Evolutionary conservation across 1,140 invertebrate species (phyloP).

Genomic region (Papilio polyxenes): DNA sequence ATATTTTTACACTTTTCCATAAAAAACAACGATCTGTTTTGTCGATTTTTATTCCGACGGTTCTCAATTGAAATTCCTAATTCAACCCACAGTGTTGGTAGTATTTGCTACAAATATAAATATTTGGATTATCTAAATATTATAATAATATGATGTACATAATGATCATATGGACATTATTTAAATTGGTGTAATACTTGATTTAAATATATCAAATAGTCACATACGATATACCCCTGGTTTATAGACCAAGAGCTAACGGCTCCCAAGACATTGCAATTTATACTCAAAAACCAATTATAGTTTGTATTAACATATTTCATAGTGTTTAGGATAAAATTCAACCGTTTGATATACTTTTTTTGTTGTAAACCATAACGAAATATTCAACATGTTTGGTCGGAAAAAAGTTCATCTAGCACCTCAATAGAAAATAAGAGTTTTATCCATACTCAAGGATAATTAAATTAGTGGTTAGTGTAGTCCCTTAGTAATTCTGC

Average conservation of each 20-base stretch:
- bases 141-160: not conserved
- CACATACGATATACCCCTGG: not conserved
- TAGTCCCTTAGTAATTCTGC: no score
- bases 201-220: slow-evolving; percentile 1
- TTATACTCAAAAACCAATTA: not conserved
- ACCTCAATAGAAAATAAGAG: no score
- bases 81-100: not conserved
- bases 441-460: no score
- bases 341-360: no score
- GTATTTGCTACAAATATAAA: not conserved
- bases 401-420: no score
- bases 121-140: not conserved
- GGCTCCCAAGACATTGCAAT: not conserved
- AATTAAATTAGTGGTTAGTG: no score
- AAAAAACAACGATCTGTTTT: no score
- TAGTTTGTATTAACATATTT: not conserved
- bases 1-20: no score
- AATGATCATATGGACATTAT: not conserved
- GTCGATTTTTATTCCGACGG: no score
- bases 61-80: no score
- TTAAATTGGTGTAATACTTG: not conserved
- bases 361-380: no score
- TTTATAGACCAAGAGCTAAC: slow-evolving; percentile 1
- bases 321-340: not conserved
- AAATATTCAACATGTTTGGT: no score